Conservation (phyloP, 2,888 invertebrate species). For the Ptychoptera albimana region DNA sequence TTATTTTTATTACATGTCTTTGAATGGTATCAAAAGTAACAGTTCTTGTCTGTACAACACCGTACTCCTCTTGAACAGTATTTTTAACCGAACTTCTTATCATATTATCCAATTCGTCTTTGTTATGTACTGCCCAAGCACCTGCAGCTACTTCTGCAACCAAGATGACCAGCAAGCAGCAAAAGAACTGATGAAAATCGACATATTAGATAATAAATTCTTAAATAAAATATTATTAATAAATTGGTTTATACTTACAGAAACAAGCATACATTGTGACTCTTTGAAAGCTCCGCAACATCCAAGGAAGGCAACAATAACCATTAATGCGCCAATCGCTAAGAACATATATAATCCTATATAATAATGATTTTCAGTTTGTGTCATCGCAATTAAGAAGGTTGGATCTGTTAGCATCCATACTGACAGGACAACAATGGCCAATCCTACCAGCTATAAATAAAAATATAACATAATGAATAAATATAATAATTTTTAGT, state of each 20-base stretch:
- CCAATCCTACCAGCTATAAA: constrained; percentile 54
- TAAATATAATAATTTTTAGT: too few relatives aligned
- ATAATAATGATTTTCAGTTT: constrained; percentile 43
- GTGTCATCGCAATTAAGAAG: constrained; percentile 51
- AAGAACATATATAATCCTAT: constrained; percentile 58
- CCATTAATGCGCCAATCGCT: constrained; percentile 51
- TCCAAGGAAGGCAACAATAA: constrained; percentile 63
- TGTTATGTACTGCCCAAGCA: constrained; percentile 59
- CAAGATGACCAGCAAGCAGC: constrained; percentile 57
- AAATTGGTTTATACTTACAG: constrained; percentile 36
- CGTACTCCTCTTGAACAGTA: constrained; percentile 48
- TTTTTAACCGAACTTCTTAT: constrained; percentile 43
- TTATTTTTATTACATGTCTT: constrained; percentile 32
- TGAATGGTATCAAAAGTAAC: constrained; percentile 51
- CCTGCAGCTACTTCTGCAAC: constrained; percentile 64
- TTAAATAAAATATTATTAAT: constrained; percentile 7
- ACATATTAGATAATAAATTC: background rate
- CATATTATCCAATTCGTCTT: constrained; percentile 45
- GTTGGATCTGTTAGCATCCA: constrained; percentile 67
- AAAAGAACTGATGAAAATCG: constrained; percentile 47
- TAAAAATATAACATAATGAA: too few relatives aligned
- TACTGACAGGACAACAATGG: constrained; percentile 49
- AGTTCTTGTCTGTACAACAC: constrained; percentile 36
- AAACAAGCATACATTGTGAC: constrained; percentile 59
- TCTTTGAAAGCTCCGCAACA: constrained; percentile 69